Evolutionary conservation across 1,140 invertebrate genomes (phyloP), one percentile per base, ranked within the genome.

Genomic region (Watersipora subatra): DNA sequence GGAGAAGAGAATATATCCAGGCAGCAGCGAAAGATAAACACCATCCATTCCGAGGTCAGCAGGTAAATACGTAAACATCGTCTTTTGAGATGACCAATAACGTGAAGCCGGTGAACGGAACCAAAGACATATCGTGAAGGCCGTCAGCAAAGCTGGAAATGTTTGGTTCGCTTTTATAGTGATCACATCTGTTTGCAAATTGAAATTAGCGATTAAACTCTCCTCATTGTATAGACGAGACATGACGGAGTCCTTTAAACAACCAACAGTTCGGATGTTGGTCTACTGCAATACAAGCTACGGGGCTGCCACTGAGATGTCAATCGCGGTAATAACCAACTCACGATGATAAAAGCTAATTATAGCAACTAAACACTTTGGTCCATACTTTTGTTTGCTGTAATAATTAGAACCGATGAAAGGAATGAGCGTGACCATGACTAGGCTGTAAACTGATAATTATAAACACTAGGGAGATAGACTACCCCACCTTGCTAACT

Each of bases 401-500:
- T n/a, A n/a, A n/a, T n/a, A n/a, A n/a, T n/a, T n/a, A n/a, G n/a
- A n/a, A n/a, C n/a, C n/a, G n/a, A n/a, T n/a, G n/a, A n/a, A n/a
- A n/a, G n/a, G n/a, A n/a, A n/a, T n/a, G n/a, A n/a, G n/a, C n/a
- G n/a, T n/a, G n/a, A n/a, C n/a, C n/a, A n/a, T n/a, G n/a, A n/a
- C n/a, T n/a, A n/a, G n/a, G n/a, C n/a, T n/a, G n/a, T n/a, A n/a
- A n/a, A n/a, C n/a, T n/a, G n/a, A n/a, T n/a, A n/a, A n/a, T n/a
- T n/a, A n/a, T n/a, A n/a, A n/a, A n/a, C n/a, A n/a, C n/a, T n/a
- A n/a, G n/a, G n/a, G n/a, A n/a, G n/a, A n/a, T n/a, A n/a, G n/a
- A n/a, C n/a, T n/a, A n/a, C 34, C 65, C 27, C 67, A 88, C 86
- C 76, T 79, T 80, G 34, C 78, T 84, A 7, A 94, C 75, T 67